Conservation (phyloP, 2,113 vertebrate genomes). For the Nematolebias whitei region DNA sequence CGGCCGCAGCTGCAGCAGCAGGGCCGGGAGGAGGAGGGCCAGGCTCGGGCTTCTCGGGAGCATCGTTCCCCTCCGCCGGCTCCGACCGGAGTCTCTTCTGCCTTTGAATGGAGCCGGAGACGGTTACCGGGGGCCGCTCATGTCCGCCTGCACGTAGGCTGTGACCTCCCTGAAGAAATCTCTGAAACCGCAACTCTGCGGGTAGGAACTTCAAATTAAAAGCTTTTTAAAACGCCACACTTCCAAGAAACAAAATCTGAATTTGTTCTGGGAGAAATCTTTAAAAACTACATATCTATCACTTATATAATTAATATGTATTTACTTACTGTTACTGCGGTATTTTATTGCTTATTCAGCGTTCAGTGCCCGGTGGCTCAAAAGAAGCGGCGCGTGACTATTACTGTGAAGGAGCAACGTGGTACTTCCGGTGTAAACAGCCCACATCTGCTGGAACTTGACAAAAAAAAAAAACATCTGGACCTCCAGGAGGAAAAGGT, state of each 20-base stretch:
- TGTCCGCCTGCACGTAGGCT: constrained; percentile 73
- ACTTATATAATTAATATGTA: background rate
- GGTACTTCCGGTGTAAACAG: background rate
- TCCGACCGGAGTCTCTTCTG: constrained; percentile 11
- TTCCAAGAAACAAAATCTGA: too few species aligned
- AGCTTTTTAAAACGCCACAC: background rate
- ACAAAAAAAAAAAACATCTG: constrained; percentile 17
- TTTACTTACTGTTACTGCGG: background rate
- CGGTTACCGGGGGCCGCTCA: constrained; percentile 43
- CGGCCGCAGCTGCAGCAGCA: background rate
- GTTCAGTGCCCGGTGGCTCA: background rate
- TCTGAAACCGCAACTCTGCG: background rate
- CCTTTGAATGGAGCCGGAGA: constrained; percentile 38
- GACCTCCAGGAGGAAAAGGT: constrained; percentile 8
- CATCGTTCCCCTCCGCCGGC: constrained; percentile 56
- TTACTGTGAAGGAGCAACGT: constrained; percentile 28
- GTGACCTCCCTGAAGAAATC: background rate
- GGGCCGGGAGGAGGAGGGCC: constrained; percentile 11
- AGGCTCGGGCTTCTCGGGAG: constrained; percentile 35
- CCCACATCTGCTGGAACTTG: background rate
- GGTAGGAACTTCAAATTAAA: constrained; percentile 57
- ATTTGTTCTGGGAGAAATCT: background rate
- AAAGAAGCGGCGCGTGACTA: too few species aligned
- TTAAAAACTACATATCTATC: background rate
- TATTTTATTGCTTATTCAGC: background rate